Evolutionary conservation across 2,113 vertebrate species (phyloP), one percentile per base, ranked within the genome.

Genomic region (Melanerpes aurifrons): DNA sequence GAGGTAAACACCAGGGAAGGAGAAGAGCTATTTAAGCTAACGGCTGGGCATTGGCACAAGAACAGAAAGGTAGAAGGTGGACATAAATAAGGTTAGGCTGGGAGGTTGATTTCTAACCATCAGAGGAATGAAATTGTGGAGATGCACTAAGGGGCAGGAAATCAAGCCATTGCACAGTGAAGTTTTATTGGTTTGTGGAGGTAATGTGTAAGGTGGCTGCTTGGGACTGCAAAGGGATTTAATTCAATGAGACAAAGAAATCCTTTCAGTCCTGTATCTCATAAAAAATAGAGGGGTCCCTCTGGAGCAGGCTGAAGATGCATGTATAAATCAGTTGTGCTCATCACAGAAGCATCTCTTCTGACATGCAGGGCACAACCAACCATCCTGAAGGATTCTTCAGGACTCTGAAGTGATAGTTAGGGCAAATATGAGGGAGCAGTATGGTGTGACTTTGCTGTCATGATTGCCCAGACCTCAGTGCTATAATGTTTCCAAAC

Each of bases 81-180:
- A 87, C 76, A 92, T 96, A 96, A 96, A 96, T 93, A 87, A 94
- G 54, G 21, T 72, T 88, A 74, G 69, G 12, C 47, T 86, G 20
- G n/a, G 43, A 75, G 57, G 3, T 1, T 76, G 62, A 88, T 88
- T 96, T 96, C 82, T 74, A 93, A 68, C 76, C 62, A 58, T 81
- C n/a, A 48, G 48, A 93, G 64, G 48, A 90, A 81, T 32, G 14
- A 83, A 86, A 90, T 86, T 71, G 64, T 45, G 32, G 31, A 81
- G 75, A 63, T 77, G 66, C 37, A 61, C 47, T 61, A 75, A 87
- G 73, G 48, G 87, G 21, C 72, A 59, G 2, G 4, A 94, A 77
- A 87, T 56, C 56, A 59, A 67, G 81, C 53, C 91, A 31, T 79
- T 94, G 94, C 92, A 77, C 58, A 40, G 62, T 12, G 25, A 61